Evolutionary conservation across 2,113 vertebrate species (phyloP).

Genomic region (Atlantisia rogersi): DNA sequence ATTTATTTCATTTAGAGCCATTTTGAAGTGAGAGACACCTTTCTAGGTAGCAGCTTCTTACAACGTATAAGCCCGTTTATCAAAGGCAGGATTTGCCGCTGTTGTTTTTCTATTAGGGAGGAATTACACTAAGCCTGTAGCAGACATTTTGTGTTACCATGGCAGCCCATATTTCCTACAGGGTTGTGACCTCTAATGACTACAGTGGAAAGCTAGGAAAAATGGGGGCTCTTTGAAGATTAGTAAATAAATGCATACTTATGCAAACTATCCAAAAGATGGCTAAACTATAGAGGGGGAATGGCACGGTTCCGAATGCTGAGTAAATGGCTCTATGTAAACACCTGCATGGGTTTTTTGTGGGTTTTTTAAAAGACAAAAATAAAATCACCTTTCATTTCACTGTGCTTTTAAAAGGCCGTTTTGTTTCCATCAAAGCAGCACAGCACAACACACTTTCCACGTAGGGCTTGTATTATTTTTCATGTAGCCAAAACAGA

Average conservation of each 20-base stretch:
- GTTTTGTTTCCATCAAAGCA: slow-evolving; percentile 65
- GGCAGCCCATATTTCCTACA: slow-evolving; percentile 97
- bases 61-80: slow-evolving; percentile 89
- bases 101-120: slow-evolving; percentile 98
- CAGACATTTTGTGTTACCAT: slow-evolving; percentile 98
- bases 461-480: slow-evolving; percentile 55
- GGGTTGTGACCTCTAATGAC: slow-evolving; percentile 97
- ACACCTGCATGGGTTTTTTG: slow-evolving; percentile 55
- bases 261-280: slow-evolving; percentile 84
- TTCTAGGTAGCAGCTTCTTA: slow-evolving; percentile 89
- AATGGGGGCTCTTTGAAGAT: slow-evolving; percentile 93
- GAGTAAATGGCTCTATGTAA: slow-evolving; percentile 61
- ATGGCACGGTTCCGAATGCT: slow-evolving; percentile 26
- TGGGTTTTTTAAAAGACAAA: not conserved
- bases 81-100: slow-evolving; percentile 96
- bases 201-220: slow-evolving; percentile 95
- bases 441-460: not conserved
- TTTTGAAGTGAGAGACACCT: slow-evolving; percentile 67
- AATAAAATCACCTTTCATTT: slow-evolving; percentile 70
- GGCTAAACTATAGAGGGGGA: slow-evolving; percentile 54
- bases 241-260: slow-evolving; percentile 92
- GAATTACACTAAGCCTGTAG: slow-evolving; percentile 96
- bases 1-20: slow-evolving; percentile 61
- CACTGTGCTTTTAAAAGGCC: slow-evolving; percentile 55
- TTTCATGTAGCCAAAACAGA: slow-evolving; percentile 54